phyloP scores from a whole-genome alignment of 2,113 vertebrate species.

The Dasypus novemcinctus region DNA sequence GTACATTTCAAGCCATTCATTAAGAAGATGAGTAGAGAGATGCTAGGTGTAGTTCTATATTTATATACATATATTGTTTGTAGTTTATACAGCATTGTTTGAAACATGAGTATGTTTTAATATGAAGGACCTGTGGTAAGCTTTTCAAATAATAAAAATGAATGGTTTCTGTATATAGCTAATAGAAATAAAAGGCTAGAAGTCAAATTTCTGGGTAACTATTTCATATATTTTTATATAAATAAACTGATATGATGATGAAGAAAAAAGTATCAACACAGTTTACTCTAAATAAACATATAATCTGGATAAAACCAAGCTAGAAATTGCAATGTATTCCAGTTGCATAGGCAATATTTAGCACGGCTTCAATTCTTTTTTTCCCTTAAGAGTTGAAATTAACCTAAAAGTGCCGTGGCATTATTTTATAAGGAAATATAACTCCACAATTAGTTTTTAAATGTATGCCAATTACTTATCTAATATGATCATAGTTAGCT shows the following conservation, averaged over 20 bases:
- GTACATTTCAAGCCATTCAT: not conserved
- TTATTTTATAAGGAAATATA: not conserved
- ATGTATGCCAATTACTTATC: not conserved
- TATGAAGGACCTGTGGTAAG: not conserved
- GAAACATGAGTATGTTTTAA: not conserved
- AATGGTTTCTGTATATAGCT: not conserved
- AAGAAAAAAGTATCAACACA: not conserved
- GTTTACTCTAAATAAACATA: not conserved
- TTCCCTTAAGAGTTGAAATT: not conserved
- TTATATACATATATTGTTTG: not conserved
- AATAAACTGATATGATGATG: not conserved
- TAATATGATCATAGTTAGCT: not conserved
- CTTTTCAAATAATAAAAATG: not conserved
- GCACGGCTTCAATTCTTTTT: not conserved
- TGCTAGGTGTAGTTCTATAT: not conserved
- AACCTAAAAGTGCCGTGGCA: not conserved
- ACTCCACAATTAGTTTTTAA: constrained; percentile 6
- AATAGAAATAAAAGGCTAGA: not conserved
- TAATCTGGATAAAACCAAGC: not conserved
- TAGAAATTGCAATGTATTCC: not conserved
- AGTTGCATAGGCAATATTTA: not conserved
- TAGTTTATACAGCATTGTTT: not conserved
- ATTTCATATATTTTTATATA: not conserved
- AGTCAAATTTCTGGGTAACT: not conserved
- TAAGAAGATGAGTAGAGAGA: not conserved